These are phyloP conservation scores for Chelon auratus DNA, from an alignment of 2,797 vertebrate species.

Conservation along the genomic window DNA sequence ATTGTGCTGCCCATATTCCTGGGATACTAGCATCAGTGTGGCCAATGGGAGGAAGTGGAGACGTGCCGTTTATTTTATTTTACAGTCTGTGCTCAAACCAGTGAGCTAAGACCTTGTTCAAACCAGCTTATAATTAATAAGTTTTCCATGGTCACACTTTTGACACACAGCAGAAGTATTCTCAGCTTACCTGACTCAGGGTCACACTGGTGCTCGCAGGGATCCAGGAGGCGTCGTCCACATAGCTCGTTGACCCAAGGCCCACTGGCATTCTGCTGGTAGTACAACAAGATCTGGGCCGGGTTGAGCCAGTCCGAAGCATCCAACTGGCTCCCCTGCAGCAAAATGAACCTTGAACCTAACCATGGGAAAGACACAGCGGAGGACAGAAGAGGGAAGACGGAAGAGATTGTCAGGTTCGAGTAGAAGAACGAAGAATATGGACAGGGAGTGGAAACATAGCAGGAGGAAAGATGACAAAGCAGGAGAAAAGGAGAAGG, in stretches of 20 bases:
- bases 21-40: too few species aligned
- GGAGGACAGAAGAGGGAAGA: neutral
- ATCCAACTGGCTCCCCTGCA: conserved; percentile 97
- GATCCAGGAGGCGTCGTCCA: conserved; percentile 93
- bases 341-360: conserved; percentile 97
- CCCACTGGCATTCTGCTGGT: conserved; percentile 98
- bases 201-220: conserved; percentile 98
- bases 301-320: conserved; percentile 98
- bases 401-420: neutral
- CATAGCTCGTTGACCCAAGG: conserved; percentile 96
- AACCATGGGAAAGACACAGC: conserved; percentile 2
- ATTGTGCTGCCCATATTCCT: too few species aligned
- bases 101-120: neutral
- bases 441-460: rapidly evolving
- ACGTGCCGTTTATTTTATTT: too few species aligned
- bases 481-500: too few species aligned
- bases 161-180: neutral
- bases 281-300: conserved; percentile 95
- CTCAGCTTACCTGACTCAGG: conserved; percentile 90
- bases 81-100: neutral
- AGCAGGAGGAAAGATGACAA: neutral
- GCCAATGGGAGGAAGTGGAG: too few species aligned
- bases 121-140: neutral
- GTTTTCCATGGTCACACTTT: neutral
- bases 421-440: neutral